Percentiles rank a stretch among this genome's conserved stretches.
These are phyloP conservation scores for Crocidura indochinensis DNA, from an alignment of 2,797 vertebrate species.

Conservation along the genomic window DNA sequence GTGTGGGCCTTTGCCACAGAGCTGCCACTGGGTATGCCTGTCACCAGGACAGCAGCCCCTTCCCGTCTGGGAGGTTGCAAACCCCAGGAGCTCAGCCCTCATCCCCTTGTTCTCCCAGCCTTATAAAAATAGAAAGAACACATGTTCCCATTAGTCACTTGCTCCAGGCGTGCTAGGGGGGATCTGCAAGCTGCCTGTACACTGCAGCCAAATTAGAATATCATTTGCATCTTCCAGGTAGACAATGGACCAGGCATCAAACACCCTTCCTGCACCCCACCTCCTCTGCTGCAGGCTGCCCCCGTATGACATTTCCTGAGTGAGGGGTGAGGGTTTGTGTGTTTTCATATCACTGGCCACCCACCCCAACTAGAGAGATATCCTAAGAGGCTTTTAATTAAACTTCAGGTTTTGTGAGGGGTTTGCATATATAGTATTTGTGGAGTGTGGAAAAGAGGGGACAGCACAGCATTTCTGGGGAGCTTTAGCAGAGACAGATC, in stretches of 20 bases:
- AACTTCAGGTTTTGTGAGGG: slow-evolving; percentile 84
- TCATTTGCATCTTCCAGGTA: slow-evolving; percentile 91
- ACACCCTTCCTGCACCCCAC: neutral
- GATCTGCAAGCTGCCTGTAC: slow-evolving; percentile 86
- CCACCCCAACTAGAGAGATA: slow-evolving; percentile 80
- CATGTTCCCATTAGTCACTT: slow-evolving; percentile 91
- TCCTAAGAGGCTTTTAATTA: slow-evolving; percentile 88
- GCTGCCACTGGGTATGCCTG: slow-evolving; percentile 75
- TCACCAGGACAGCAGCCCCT: slow-evolving; percentile 53
- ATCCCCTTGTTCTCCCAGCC: slow-evolving; percentile 76
- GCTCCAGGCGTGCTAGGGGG: slow-evolving; percentile 91
- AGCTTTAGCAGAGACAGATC: slow-evolving; percentile 61
- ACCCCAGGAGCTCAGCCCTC: slow-evolving; percentile 67
- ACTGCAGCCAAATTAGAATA: slow-evolving; percentile 88
- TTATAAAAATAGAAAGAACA: slow-evolving; percentile 90
- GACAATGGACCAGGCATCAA: slow-evolving; percentile 76
- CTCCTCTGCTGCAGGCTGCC: slow-evolving; percentile 50
- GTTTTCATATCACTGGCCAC: slow-evolving; percentile 69
- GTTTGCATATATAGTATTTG: slow-evolving; percentile 73
- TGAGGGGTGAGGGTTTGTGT: slow-evolving; percentile 57
- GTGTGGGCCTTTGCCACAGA: slow-evolving; percentile 41
- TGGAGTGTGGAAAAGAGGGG: slow-evolving; percentile 46
- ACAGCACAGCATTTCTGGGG: slow-evolving; percentile 54
- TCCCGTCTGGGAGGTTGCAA: slow-evolving; percentile 71
- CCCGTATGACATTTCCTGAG: slow-evolving; percentile 75